Evolutionary conservation across 1,140 invertebrate species (phyloP).

Genomic region (Drosophila carrolli): DNA sequence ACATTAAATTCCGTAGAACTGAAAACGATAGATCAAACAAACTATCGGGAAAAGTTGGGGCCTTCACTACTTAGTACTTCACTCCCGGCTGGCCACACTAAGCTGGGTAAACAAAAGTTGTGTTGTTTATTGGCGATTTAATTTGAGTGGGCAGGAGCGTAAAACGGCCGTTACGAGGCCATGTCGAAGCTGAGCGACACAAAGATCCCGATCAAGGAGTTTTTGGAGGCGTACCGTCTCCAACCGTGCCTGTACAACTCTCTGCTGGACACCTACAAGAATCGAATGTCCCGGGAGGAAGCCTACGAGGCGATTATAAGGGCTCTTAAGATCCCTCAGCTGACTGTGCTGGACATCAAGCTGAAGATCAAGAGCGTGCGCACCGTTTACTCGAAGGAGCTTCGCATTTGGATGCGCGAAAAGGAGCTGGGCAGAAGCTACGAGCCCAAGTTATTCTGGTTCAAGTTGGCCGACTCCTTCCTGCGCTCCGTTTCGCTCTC

Average conservation of each 20-base stretch:
- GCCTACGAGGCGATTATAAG: conserved; percentile 76
- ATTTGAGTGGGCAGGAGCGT: conserved; percentile 7
- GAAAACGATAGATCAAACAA: neutral
- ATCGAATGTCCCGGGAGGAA: conserved; percentile 69
- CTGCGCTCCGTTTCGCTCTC: conserved; percentile 68
- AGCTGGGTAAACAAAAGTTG: conserved; percentile 22
- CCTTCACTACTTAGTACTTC: neutral
- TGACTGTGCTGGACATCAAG: conserved; percentile 77
- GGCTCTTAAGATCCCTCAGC: conserved; percentile 66
- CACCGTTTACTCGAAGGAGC: conserved; percentile 82
- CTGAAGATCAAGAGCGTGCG: conserved; percentile 83
- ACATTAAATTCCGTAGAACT: neutral
- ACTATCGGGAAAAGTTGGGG: neutral
- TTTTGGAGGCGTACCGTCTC: conserved; percentile 75
- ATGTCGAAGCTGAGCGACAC: conserved; percentile 66
- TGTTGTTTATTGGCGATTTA: conserved; percentile 8
- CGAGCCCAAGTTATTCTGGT: conserved; percentile 72
- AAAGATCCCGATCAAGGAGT: conserved; percentile 72
- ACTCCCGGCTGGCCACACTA: conserved; percentile 9
- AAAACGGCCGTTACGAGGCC: conserved; percentile 3
- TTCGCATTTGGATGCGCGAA: conserved; percentile 71
- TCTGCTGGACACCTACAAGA: conserved; percentile 75
- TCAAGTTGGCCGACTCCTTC: conserved; percentile 67
- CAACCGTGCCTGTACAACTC: conserved; percentile 82
- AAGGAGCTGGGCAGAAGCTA: conserved; percentile 61